Conservation (phyloP, 1,140 invertebrate species). For the Chironomus striatipennis region DNA sequence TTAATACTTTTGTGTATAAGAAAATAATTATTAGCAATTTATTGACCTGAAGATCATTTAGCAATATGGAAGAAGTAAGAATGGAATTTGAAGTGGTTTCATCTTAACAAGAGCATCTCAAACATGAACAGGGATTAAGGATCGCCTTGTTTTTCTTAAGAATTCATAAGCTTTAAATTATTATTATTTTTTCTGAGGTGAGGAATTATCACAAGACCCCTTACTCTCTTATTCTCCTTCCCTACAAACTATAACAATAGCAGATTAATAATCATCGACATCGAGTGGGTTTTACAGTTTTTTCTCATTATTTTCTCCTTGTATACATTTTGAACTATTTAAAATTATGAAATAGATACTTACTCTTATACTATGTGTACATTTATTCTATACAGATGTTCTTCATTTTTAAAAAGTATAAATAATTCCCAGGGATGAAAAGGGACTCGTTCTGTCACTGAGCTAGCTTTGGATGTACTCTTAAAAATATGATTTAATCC, state of each 20-base stretch:
- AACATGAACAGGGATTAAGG: too few relatives aligned
- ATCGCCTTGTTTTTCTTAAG: background rate
- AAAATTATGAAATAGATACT: slow-evolving; percentile 3
- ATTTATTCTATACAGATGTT: background rate
- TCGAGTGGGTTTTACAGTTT: background rate
- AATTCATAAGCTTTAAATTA: slow-evolving; percentile 8
- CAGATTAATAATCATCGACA: background rate
- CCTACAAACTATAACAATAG: background rate
- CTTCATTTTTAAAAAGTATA: background rate
- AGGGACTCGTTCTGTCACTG: background rate
- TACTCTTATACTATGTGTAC: too few relatives aligned
- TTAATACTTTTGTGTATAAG: too few relatives aligned
- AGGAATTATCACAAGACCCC: too few relatives aligned
- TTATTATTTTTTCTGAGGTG: background rate
- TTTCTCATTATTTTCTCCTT: too few relatives aligned
- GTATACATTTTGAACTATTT: too few relatives aligned
- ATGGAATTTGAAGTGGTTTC: background rate
- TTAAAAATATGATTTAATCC: slow-evolving; percentile 16
- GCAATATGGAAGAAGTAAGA: too few relatives aligned
- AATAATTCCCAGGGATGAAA: slow-evolving; percentile 8
- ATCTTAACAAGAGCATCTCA: background rate
- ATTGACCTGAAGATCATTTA: background rate
- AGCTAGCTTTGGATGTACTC: too few relatives aligned
- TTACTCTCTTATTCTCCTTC: background rate
- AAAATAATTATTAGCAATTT: too few relatives aligned